Percentiles rank a stretch among this genome's conserved stretches.
These are phyloP conservation scores for Parotocinclus haroldoi DNA, from an alignment of 2,797 vertebrate species.

Conservation along the genomic window DNA sequence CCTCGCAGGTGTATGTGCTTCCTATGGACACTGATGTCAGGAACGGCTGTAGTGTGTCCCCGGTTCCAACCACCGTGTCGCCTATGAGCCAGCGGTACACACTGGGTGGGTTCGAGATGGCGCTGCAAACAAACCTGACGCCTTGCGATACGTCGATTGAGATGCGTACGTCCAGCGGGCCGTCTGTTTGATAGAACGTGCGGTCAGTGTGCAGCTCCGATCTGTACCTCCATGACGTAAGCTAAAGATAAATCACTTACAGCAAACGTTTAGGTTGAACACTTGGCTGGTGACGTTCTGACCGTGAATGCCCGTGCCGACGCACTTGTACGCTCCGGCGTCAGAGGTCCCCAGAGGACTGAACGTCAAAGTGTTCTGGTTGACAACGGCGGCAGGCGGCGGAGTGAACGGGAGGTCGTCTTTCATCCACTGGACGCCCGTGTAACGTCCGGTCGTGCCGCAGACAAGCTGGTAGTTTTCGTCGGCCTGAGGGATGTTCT, in stretches of 20 bases:
- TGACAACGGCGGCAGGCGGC: neutral
- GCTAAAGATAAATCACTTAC: slow-evolving; percentile 56
- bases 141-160: accelerated
- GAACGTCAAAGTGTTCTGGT: slow-evolving; percentile 55
- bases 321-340: slow-evolving; percentile 61
- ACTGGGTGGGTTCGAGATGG: slow-evolving; percentile 58
- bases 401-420: slow-evolving; percentile 27
- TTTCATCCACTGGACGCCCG: slow-evolving; percentile 59
- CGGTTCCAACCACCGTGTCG: accelerated
- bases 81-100: slow-evolving; percentile 58
- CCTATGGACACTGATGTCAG: neutral
- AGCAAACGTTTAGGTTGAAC: slow-evolving; percentile 55
- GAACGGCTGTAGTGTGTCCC: slow-evolving; percentile 25
- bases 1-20: slow-evolving; percentile 59
- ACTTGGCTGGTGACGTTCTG: slow-evolving; percentile 23
- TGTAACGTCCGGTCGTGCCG: slow-evolving; percentile 54
- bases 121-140: slow-evolving; percentile 41
- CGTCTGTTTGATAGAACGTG: slow-evolving; percentile 55
- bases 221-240: neutral
- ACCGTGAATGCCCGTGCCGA: slow-evolving; percentile 45
- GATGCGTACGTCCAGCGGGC: slow-evolving; percentile 59
- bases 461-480: slow-evolving; percentile 61
- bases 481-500: slow-evolving; percentile 47
- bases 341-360: slow-evolving; percentile 33
- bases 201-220: neutral